Base-by-base conservation (phyloP, 1,140 invertebrate species). In the Drosophila kanapiae region DNA sequence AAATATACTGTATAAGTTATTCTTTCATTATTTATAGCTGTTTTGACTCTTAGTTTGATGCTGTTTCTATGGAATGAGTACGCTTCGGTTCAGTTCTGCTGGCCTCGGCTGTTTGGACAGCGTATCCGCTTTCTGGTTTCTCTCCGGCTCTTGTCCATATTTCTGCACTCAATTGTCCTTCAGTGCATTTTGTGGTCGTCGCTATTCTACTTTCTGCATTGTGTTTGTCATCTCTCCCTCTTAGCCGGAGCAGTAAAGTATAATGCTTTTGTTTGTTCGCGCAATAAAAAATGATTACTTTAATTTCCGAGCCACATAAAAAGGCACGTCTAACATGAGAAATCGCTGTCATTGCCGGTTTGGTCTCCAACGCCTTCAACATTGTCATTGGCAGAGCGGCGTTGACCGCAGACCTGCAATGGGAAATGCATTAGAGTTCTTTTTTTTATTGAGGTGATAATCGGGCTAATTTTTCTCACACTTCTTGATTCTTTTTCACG, bases 241-340 rank as follows among this genome's bases (percentile, higher is more conserved):
- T 53, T 47, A 61, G 31, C 57, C 29, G 13, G 56, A 54, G 81
- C 65, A 81, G 85, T 88, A 82, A 88, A 85, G 80, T 82, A 90
- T 85, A 90, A 90, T 90, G 85, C 85, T 69, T 91, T 90, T 88
- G 85, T 90, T 91, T 90, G 85, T 90, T 88, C 70, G 85, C 81
- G 85, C 85, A 76, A 90, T 90, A 90, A 90, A 90, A 88, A 90
- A 90, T 90, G 70, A 90, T 90, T 90, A 90, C 86, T 90, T 90
- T 90, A 85, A 90, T 90, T 90, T 90, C 86, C 82, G 85, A 65
- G 63, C 56, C 75, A 76, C 75, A 75, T 80, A 88, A 78, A 88
- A 86, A 90, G 82, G 47, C 78, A 69, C 70, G 63, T 87, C 80
- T 80, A 88, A 88, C 84, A 84, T 88, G 80, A 87, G 76, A 88